A percentile compares a stretch with the other conserved stretches of the same genome.
These are phyloP conservation scores for Rapana venosa DNA, from an alignment of 2,888 invertebrate genomes.

Conservation along the genomic window DNA sequence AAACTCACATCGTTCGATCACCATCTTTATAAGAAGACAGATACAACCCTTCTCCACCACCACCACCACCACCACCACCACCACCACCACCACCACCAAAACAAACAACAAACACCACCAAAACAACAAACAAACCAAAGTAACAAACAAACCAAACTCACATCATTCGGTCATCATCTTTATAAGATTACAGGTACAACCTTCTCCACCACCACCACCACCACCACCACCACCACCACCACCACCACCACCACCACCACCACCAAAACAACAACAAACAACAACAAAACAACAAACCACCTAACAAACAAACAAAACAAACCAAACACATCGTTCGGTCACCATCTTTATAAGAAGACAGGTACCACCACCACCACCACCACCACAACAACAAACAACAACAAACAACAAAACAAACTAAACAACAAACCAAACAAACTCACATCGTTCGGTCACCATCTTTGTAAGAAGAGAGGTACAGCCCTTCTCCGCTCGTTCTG, in stretches of 20 bases:
- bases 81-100: neutral
- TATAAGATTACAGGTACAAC: neutral
- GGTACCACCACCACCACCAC: neutral
- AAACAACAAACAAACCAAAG: too few relatives aligned
- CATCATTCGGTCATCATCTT: neutral
- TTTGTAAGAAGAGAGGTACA: slow-evolving; percentile 47
- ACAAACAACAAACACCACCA: too few relatives aligned
- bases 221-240: too few relatives aligned
- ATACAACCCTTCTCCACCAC: neutral
- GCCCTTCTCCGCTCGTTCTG: slow-evolving; percentile 77
- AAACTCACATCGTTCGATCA: neutral
- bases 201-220: too few relatives aligned
- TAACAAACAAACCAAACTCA: neutral
- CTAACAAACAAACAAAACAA: neutral
- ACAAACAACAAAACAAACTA: neutral
- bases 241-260: too few relatives aligned
- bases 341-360: slow-evolving; percentile 1
- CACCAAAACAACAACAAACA: neutral
- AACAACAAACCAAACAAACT: neutral
- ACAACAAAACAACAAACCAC: neutral
- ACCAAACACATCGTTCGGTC: neutral
- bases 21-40: slow-evolving; percentile 4
- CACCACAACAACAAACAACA: neutral
- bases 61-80: neutral
- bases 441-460: slow-evolving; percentile 13